A percentile compares a stretch with the other conserved stretches of the same genome.
Evolutionary conservation across 2,113 vertebrate genomes (phyloP).

Genomic region (Gambusia affinis): DNA sequence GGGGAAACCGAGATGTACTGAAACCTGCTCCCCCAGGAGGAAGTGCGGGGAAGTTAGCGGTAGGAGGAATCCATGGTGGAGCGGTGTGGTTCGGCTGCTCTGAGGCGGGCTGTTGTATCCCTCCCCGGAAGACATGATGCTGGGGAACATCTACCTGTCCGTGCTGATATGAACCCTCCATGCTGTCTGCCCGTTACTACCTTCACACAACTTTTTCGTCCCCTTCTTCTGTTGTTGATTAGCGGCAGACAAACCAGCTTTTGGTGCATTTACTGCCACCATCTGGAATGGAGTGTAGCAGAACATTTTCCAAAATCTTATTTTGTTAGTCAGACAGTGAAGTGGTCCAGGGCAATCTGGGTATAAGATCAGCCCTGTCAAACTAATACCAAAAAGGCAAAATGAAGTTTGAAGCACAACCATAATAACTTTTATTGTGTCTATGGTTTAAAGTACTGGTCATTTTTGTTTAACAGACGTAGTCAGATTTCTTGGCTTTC

Average conservation of each 20-base stretch:
- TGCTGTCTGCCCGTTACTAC: background rate
- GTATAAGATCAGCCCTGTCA: too few species aligned
- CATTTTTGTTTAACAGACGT: too few species aligned
- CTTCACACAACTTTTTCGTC: background rate
- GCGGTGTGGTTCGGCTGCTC: background rate
- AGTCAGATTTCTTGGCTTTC: too few species aligned
- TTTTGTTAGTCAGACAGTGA: background rate
- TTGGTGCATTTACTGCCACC: background rate
- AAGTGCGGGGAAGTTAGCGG: constrained; percentile 8
- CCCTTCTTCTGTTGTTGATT: background rate
- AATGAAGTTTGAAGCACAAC: too few species aligned
- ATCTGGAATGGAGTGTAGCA: background rate
- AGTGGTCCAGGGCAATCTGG: too few species aligned
- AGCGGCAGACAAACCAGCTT: background rate
- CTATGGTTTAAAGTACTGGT: too few species aligned
- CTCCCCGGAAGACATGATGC: background rate
- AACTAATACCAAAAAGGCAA: too few species aligned
- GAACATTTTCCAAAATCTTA: background rate
- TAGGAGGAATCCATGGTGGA: constrained; percentile 12
- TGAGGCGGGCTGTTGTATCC: background rate
- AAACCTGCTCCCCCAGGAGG: constrained; percentile 3
- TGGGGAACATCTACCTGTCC: background rate
- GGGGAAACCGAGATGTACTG: background rate
- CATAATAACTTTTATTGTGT: too few species aligned
- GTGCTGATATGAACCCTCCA: background rate